These are phyloP conservation scores for Rhinoptilus africanus DNA, from an alignment of 2,113 vertebrate genomes.

Conservation along the genomic window DNA sequence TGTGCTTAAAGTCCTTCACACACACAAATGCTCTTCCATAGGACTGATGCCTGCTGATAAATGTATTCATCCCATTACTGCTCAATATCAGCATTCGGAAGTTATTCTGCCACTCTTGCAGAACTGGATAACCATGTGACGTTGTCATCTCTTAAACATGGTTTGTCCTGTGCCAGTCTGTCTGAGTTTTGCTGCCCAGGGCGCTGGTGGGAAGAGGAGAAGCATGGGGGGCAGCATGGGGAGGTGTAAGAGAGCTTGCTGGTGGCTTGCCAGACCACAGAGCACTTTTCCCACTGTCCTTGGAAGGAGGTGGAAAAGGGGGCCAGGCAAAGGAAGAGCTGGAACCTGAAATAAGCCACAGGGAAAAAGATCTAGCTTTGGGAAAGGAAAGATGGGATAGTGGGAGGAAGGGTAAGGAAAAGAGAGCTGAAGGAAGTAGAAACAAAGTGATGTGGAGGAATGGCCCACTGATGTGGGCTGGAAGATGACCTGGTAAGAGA, in stretches of 20 bases:
- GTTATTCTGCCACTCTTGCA: neutral
- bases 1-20: neutral
- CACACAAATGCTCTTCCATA: neutral
- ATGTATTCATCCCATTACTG: neutral
- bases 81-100: neutral
- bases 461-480: neutral
- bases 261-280: neutral
- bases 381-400: neutral
- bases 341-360: neutral
- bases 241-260: neutral
- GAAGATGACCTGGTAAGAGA: neutral
- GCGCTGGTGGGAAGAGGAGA: neutral
- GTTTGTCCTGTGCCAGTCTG: neutral
- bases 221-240: fast-evolving
- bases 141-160: fast-evolving
- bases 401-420: neutral
- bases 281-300: neutral
- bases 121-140: neutral
- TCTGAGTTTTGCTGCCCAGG: fast-evolving
- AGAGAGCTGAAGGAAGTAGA: neutral
- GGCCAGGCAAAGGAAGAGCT: neutral
- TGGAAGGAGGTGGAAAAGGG: neutral
- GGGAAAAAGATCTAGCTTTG: neutral
- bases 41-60: neutral
- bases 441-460: neutral